These are phyloP conservation scores for Aleiodes alternator DNA, from an alignment of 2,888 invertebrate species.

Conservation along the genomic window DNA sequence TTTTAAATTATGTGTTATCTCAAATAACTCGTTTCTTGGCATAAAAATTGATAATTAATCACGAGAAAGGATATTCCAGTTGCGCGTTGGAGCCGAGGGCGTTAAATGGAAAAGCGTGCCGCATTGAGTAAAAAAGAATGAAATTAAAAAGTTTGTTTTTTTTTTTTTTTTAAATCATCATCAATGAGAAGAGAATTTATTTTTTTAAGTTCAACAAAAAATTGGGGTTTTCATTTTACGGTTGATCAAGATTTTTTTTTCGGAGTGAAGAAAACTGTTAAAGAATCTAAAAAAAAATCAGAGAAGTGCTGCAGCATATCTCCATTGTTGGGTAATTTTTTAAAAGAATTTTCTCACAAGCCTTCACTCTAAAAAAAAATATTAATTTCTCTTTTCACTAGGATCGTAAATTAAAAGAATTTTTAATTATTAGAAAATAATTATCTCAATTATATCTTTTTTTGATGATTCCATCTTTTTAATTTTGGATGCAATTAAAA, in stretches of 20 bases:
- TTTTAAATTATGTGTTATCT: conserved; percentile 30
- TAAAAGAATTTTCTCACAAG: too few species aligned
- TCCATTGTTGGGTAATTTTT: too few species aligned
- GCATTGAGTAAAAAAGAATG: conserved; percentile 40
- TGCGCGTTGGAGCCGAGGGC: conserved; percentile 40
- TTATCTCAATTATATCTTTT: too few species aligned
- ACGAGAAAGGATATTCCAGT: conserved; percentile 41
- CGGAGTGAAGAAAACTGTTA: conserved; percentile 49
- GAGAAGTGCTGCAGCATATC: too few species aligned
- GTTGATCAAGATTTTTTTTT: conserved; percentile 63
- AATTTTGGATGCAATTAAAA: too few species aligned
- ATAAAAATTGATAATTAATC: conserved; percentile 49
- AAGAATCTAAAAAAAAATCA: conserved; percentile 52
- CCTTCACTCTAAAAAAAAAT: conserved; percentile 45
- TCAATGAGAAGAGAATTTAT: conserved; percentile 17
- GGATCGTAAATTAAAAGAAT: neutral
- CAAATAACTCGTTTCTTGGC: conserved; percentile 35
- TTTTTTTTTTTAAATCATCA: conserved; percentile 19
- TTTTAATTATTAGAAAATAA: neutral
- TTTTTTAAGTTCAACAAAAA: neutral
- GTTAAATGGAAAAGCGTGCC: conserved; percentile 48
- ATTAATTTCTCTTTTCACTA: conserved; percentile 57
- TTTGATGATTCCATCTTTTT: too few species aligned
- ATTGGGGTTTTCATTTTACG: conserved; percentile 61
- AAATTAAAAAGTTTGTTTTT: conserved; percentile 19